Evolutionary conservation across 2,113 vertebrate species (phyloP), one percentile per base, ranked within the genome.

Genomic region (Passer montanus): DNA sequence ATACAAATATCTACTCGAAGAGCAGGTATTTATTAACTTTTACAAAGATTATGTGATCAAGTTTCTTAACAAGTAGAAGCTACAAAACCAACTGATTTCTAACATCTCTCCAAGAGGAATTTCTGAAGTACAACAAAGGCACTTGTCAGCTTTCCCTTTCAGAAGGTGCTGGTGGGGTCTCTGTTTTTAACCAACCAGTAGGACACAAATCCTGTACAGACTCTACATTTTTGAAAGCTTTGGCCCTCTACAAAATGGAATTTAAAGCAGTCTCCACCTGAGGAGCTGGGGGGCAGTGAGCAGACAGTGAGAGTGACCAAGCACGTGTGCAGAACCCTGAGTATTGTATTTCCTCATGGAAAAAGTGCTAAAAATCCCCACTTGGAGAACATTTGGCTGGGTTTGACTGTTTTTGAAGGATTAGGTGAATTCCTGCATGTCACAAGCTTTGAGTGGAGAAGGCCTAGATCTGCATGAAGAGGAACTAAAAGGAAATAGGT

Each of bases 281-380:
- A 46, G 64, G 68, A 49, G 6, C 2, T 72, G 35, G 4, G 20
- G 13, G 9, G 30, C 5, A 7, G 13, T 39, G 44, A 73, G 20
- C 20, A 70, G 64, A 19, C 8, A 62, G 14, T 16, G 18, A 69
- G 15, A 30, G 20, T 33, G n/a, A 26, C 31, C 0, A 0, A 66
- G 18, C 15, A 26, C 14, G 1, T 9, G 19, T 20, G 24, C 6
- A 59, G 74, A 87, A 3, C 24, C 9, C 23, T 43, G 26, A 50
- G 59, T 63, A 43, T n/a, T 53, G 7, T 18, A 5, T 62, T 91
- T 75, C 15, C 37, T 75, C 2, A 6, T 30, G 27, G 18, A 31
- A 59, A 64, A 84, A n/a, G 8, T 6, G 26, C 23, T 67, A 39
- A 46, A 73, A 78, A 30, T 33, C 13, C 9, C 15, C 15, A 17